Evolutionary conservation across 2,797 vertebrate genomes (phyloP).

Genomic region (Austrolebias charrua): DNA sequence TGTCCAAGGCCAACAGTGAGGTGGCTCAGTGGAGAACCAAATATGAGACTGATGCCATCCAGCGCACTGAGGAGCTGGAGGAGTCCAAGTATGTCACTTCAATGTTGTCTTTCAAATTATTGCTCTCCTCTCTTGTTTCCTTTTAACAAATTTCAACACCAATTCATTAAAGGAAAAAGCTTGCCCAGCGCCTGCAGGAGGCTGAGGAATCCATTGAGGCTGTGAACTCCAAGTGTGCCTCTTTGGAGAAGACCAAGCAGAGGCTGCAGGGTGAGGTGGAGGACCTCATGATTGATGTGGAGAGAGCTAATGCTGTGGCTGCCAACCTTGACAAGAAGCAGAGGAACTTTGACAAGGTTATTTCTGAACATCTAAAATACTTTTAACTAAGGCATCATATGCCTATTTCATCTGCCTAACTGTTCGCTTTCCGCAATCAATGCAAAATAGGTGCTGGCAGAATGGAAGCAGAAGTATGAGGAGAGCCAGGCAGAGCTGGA

Average conservation of each 20-base stretch:
- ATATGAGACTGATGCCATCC: slow-evolving; percentile 75
- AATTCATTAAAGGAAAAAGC: slow-evolving; percentile 11
- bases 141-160: not conserved
- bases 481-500: slow-evolving; percentile 79
- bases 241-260: slow-evolving; percentile 88
- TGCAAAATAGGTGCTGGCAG: slow-evolving; percentile 4
- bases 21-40: slow-evolving; percentile 84
- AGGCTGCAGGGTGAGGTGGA: slow-evolving; percentile 87
- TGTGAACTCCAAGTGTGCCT: slow-evolving; percentile 28
- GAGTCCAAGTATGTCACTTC: slow-evolving; percentile 5
- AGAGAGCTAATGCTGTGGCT: slow-evolving; percentile 67
- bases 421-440: not conserved
- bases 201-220: slow-evolving; percentile 28
- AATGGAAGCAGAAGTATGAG: slow-evolving; percentile 18
- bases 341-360: slow-evolving; percentile 79
- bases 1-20: slow-evolving; percentile 87
- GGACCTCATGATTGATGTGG: slow-evolving; percentile 81
- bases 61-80: slow-evolving; percentile 63
- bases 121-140: rapidly evolving
- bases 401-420: too few species aligned
- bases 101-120: not conserved
- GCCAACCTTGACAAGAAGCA: slow-evolving; percentile 84
- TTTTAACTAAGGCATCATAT: not conserved
- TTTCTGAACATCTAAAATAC: not conserved
- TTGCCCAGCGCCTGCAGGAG: slow-evolving; percentile 23